Evolutionary conservation across 2,113 vertebrate genomes (phyloP).

Genomic region (Thamnophis sirtalis): DNA sequence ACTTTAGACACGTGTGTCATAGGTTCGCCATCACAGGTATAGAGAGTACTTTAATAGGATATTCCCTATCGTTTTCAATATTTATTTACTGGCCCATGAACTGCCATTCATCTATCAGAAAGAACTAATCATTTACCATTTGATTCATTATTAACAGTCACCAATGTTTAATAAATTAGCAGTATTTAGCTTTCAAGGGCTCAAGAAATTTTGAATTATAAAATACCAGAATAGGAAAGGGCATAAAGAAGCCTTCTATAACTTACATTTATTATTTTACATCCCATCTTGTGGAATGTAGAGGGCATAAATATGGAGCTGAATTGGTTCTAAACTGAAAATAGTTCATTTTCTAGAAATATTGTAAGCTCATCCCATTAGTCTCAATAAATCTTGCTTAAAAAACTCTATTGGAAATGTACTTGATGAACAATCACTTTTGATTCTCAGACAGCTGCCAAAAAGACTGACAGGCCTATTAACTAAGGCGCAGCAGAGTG

Average conservation of each 20-base stretch:
- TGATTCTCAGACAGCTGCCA: not conserved
- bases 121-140: not conserved
- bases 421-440: not conserved
- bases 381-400: not conserved
- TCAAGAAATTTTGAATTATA: not conserved
- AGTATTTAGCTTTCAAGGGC: not conserved
- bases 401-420: not conserved
- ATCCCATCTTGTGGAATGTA: not conserved
- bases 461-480: not conserved
- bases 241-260: not conserved
- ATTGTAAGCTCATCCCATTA: not conserved
- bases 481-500: not conserved
- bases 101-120: not conserved
- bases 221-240: not conserved
- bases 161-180: not conserved
- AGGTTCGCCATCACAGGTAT: too few relatives aligned
- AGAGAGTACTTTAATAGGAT: not conserved
- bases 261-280: not conserved
- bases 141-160: not conserved
- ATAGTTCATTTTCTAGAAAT: not conserved
- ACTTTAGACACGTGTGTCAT: too few relatives aligned
- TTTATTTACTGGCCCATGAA: not conserved
- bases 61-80: not conserved
- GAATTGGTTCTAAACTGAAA: not conserved
- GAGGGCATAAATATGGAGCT: not conserved